Evolutionary conservation across 2,797 vertebrate genomes (phyloP).

Genomic region (Pteropus rufus): DNA sequence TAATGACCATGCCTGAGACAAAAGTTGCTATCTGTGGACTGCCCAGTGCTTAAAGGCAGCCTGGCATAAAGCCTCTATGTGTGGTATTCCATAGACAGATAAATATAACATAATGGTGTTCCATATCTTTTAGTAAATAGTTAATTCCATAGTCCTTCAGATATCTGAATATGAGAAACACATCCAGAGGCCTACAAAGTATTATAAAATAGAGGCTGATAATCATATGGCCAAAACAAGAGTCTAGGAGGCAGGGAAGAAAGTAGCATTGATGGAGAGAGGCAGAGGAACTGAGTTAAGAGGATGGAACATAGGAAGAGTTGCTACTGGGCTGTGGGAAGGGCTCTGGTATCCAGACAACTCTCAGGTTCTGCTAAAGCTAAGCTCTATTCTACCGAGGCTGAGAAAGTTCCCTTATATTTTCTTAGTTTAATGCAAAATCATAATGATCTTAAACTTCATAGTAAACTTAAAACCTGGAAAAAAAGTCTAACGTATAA

Average conservation of each 20-base stretch:
- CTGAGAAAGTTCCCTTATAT: neutral
- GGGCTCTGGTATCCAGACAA: neutral
- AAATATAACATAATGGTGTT: neutral
- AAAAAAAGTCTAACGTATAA: neutral
- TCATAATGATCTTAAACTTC: neutral
- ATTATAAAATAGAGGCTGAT: neutral
- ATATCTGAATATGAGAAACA: neutral
- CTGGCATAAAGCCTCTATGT: neutral
- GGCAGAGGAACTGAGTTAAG: neutral
- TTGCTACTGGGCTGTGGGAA: neutral
- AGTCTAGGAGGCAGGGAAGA: neutral
- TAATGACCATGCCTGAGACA: neutral
- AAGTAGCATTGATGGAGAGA: neutral
- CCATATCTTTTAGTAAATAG: neutral
- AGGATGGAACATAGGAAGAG: rapidly evolving
- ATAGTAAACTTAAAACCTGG: neutral
- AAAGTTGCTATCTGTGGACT: neutral
- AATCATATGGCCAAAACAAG: neutral
- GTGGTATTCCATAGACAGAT: neutral
- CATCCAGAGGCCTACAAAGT: neutral
- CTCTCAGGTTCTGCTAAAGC: neutral
- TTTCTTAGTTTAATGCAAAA: neutral
- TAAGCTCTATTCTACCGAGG: neutral
- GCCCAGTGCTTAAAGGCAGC: neutral
- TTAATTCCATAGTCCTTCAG: neutral